These are phyloP conservation scores for Grus americana DNA, from an alignment of 2,113 vertebrate genomes.

Conservation along the genomic window DNA sequence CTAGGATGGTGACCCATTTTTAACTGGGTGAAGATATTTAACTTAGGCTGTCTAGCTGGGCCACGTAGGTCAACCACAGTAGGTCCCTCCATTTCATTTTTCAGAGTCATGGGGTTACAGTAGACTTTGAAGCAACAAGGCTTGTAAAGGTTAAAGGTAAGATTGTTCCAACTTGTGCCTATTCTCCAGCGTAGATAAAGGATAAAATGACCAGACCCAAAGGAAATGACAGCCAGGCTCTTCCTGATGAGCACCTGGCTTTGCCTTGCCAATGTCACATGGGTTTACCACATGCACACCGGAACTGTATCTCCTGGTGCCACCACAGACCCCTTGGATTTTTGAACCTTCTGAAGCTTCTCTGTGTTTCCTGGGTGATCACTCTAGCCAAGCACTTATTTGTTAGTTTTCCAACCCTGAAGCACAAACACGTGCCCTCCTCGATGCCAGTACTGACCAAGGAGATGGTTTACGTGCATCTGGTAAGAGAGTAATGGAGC, in stretches of 20 bases:
- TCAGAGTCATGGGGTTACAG: not conserved
- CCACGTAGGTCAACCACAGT: not conserved
- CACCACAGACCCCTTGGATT: not conserved
- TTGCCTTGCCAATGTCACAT: not conserved
- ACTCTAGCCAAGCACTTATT: not conserved
- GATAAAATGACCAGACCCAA: not conserved
- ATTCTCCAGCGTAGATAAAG: not conserved
- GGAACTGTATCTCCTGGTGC: not conserved
- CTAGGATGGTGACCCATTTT: not conserved
- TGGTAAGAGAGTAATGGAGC: not conserved
- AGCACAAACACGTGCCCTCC: fast-evolving
- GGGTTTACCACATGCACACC: not conserved
- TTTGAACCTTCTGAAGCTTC: not conserved
- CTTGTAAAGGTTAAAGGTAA: not conserved
- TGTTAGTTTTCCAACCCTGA: not conserved
- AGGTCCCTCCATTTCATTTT: not conserved
- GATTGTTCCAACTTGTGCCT: not conserved
- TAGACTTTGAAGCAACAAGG: not conserved
- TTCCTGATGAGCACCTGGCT: not conserved
- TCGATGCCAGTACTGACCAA: fast-evolving
- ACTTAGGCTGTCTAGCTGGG: not conserved
- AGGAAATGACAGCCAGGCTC: not conserved
- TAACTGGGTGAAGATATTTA: not conserved
- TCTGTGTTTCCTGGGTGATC: not conserved
- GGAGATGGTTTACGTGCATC: not conserved